Evolutionary conservation across 2,888 invertebrate species (phyloP), one percentile per base, ranked within the genome.

Genomic region (Andrena haemorrhoa): DNA sequence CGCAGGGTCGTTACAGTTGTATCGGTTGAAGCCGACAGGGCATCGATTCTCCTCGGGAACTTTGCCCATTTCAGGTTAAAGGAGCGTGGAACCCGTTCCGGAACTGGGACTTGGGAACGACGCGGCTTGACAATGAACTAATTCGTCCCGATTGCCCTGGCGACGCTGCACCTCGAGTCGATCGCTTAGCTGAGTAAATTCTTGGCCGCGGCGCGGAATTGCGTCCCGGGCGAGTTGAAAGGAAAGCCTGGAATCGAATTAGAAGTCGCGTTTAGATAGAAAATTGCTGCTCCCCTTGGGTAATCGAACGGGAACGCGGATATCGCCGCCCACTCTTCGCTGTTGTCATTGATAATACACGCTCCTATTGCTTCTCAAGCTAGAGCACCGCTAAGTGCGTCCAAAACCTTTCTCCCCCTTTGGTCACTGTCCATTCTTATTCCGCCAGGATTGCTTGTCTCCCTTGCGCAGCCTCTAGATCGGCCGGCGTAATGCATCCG

Each of bases 291-390:
- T 31, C 10, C 66, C 23, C 26, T 29, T 49, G 29, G 31, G 23
- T 56, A 56, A 56, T 56, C 56, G n/a, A 31, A n/a, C 23, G 12
- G 16, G 51, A n/a, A n/a, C 26, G 2, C 33, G 7, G 16, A 56
- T 26, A 29, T 29, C 26, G n/a, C 3, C 23, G 41, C 4, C 12
- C 35, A 16, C 23, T 29, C 10, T 47, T 29, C 64, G 29, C 20
- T 73, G 65, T 73, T 65, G 41, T 73, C 56, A 65, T 29, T 56
- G 41, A 56, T 65, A 65, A 73, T 56, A 73, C 41, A 26, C 56
- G 3, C 26, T 7, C 58, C 58, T 65, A 65, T 56, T 73, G 35
- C 26, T 10, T 41, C 41, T 8, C 29, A 20, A 51, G 12, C 29
- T 1, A 23, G 31, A 23, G 33, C 29, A 16, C 12, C 12, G 31